These are phyloP conservation scores for Percopsis transmontana DNA, from an alignment of 2,113 vertebrate genomes.

Conservation along the genomic window DNA sequence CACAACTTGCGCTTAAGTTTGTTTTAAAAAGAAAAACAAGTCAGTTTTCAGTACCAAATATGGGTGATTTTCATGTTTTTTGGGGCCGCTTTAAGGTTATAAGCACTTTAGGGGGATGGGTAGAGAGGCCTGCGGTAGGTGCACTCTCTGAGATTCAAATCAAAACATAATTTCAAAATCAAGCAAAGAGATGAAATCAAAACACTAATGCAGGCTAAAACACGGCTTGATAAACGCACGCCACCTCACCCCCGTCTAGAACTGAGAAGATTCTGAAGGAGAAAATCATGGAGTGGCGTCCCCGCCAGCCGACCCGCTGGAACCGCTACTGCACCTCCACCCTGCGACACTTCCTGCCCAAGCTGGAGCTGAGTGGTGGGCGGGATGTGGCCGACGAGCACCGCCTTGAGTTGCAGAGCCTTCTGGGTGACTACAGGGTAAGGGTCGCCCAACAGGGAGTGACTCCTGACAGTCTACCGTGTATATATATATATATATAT, in stretches of 20 bases:
- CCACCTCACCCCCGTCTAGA: constrained; percentile 63
- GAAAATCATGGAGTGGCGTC: constrained; percentile 97
- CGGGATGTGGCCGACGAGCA: constrained; percentile 86
- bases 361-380: constrained; percentile 86
- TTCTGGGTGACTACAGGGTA: constrained; percentile 92
- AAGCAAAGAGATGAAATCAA: too few species aligned
- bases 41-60: too few species aligned
- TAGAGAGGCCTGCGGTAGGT: too few species aligned
- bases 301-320: constrained; percentile 93
- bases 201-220: too few species aligned
- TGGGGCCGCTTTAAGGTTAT: too few species aligned
- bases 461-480: neutral
- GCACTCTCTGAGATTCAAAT: too few species aligned
- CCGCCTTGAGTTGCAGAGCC: constrained; percentile 84
- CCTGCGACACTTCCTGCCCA: constrained; percentile 88
- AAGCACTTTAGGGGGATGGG: too few species aligned
- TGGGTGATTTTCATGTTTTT: too few species aligned
- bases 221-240: constrained; percentile 1
- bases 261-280: constrained; percentile 94
- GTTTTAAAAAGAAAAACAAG: too few species aligned
- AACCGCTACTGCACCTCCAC: constrained; percentile 90
- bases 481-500: neutral
- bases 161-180: too few species aligned
- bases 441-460: neutral
- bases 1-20: too few species aligned